Evolutionary conservation across 1,140 invertebrate genomes (phyloP).

Genomic region (Oreohelix idahoensis): DNA sequence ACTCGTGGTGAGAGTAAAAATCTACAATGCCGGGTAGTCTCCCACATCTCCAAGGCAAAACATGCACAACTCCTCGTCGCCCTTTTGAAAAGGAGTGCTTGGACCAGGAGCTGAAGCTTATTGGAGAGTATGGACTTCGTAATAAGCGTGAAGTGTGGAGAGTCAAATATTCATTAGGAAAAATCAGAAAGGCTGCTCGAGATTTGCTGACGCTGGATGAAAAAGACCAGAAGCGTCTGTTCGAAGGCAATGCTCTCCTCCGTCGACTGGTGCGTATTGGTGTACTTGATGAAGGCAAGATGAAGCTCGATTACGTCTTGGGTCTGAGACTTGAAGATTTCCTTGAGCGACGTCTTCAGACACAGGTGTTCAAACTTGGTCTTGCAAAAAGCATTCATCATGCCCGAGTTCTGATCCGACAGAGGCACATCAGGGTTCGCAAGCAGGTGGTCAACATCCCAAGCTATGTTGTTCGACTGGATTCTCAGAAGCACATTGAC

Average conservation of each 20-base stretch:
- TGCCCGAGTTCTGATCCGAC: constrained; percentile 97
- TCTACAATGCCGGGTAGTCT: constrained; percentile 30
- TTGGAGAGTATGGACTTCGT: constrained; percentile 97
- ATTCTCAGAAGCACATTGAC: too few species aligned
- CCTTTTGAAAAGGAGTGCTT: constrained; percentile 99
- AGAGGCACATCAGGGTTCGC: constrained; percentile 99
- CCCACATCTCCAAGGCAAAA: constrained; percentile 90
- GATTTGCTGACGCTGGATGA: constrained; percentile 98
- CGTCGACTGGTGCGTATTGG: constrained; percentile 98
- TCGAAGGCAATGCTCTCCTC: constrained; percentile 98
- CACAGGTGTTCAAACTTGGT: constrained; percentile 99
- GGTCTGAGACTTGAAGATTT: constrained; percentile 99
- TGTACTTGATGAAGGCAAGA: constrained; percentile 95
- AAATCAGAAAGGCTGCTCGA: constrained; percentile 99
- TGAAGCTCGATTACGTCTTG: constrained; percentile 99
- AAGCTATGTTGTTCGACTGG: too few species aligned
- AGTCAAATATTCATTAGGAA: constrained; percentile 93
- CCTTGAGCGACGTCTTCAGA: constrained; percentile 99
- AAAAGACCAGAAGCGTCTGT: constrained; percentile 96
- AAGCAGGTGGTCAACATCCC: too few species aligned
- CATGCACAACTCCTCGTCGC: constrained; percentile 97
- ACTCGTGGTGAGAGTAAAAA: too few species aligned
- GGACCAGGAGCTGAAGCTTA: constrained; percentile 99
- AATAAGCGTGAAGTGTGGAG: constrained; percentile 99
- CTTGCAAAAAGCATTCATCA: constrained; percentile 99